phyloP scores from a whole-genome alignment of 2,113 vertebrate species.

The Clarias gariepinus region DNA sequence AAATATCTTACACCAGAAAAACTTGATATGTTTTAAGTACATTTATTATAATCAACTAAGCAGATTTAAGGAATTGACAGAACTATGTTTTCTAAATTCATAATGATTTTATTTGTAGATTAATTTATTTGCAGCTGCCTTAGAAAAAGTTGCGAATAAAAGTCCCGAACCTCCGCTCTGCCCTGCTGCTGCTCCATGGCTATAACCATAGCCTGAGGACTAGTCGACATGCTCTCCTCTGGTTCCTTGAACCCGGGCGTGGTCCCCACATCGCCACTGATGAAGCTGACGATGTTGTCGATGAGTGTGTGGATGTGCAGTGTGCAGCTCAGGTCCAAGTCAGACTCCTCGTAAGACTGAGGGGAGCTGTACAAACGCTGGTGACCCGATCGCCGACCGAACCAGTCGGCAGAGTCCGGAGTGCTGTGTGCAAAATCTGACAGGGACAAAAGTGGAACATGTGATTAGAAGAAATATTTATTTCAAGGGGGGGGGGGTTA shows the following conservation, averaged over 20 bases:
- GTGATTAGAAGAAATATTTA: neutral
- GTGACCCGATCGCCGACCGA: constrained; percentile 81
- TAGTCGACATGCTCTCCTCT: constrained; percentile 92
- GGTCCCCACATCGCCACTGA: constrained; percentile 89
- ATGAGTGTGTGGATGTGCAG: constrained; percentile 88
- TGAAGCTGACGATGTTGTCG: constrained; percentile 92
- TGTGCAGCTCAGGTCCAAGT: constrained; percentile 84
- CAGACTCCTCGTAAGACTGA: constrained; percentile 81
- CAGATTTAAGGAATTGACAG: neutral
- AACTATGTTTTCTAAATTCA: neutral
- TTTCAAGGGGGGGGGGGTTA: neutral
- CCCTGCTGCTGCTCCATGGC: constrained; percentile 96
- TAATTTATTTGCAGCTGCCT: neutral
- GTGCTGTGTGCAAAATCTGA: constrained; percentile 71
- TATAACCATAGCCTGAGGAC: constrained; percentile 86
- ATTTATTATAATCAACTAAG: neutral
- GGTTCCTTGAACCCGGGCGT: constrained; percentile 92
- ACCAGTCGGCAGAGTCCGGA: constrained; percentile 87
- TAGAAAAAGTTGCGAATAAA: neutral
- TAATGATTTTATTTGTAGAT: neutral
- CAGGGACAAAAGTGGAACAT: neutral
- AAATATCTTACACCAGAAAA: neutral
- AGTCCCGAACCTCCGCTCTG: constrained; percentile 85
- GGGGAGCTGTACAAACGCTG: constrained; percentile 80
- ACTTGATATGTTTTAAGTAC: neutral